Evolutionary conservation across 2,888 invertebrate species (phyloP), one percentile per base, ranked within the genome.

Genomic region (Hemicrepidius hirtus): DNA sequence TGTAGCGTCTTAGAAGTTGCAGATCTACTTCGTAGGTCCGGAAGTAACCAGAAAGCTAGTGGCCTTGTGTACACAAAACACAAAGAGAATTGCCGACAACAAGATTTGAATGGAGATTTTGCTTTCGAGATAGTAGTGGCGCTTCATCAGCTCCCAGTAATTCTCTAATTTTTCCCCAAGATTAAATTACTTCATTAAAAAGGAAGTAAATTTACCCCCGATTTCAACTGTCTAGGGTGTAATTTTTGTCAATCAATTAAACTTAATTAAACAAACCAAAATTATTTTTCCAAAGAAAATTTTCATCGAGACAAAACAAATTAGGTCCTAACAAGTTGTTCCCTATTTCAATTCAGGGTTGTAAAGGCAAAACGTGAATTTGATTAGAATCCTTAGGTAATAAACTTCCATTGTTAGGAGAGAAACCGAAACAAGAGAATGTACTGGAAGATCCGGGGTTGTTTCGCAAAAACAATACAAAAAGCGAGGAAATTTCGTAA

Each of bases 21-120:
- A 53, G 32, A 53, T 53, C 21, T 53, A 53, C 28, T 53, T 53
- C n/a, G 21, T 13, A 53, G 28, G 20, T 53, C 53, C 53, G 53
- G 53, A 53, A 53, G 53, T 53, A 53, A 53, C 53, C 53, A 53
- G 28, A 53, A 13, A 12, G 53, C 53, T 53, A 32, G 28, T 28
- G 28, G 13, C 53, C 28, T 28, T 53, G 53, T 53, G 53, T 53
- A 28, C 16, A 53, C 53, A 53, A 53, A 53, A 53, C 53, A 53
- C 53, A 53, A 53, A 53, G 53, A 53, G 53, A 53, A 53, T 32
- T 53, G 53, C 28, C 53, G 28, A 28, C 53, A 53, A 53, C 28
- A 53, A 24, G 50, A 50, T 50, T 21, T 50, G 18, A 50, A 50
- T 50, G 28, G 53, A 53, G 53, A 53, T 53, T 32, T 53, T 21